Evolutionary conservation across 2,888 invertebrate genomes (phyloP).

Genomic region (Urechis unicinctus): DNA sequence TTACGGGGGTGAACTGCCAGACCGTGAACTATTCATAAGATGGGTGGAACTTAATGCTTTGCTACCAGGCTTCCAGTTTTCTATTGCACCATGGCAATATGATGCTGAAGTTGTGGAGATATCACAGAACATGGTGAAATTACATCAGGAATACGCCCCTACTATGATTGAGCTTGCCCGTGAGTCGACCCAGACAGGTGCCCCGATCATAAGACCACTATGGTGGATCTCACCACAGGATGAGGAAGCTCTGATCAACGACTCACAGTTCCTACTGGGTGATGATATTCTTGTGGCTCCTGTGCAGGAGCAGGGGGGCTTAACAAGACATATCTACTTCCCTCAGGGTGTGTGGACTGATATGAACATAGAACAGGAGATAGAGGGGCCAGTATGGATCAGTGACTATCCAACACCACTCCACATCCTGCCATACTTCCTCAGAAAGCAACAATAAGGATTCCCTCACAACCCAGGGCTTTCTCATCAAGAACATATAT

Average conservation of each 20-base stretch:
- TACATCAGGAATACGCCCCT: conserved; percentile 15
- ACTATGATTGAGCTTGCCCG: conserved; percentile 26
- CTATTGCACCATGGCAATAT: conserved; percentile 81
- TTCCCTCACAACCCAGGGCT: too few relatives aligned
- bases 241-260: conserved; percentile 66
- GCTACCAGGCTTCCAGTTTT: conserved; percentile 70
- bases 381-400: too few relatives aligned
- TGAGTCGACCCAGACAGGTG: conserved; percentile 30
- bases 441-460: too few relatives aligned
- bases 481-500: too few relatives aligned
- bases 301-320: background rate
- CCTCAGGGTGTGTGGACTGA: background rate
- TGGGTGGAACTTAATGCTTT: conserved; percentile 63
- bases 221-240: conserved; percentile 85
- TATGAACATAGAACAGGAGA: too few relatives aligned
- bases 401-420: too few relatives aligned
- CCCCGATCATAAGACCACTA: conserved; percentile 84
- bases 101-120: conserved; percentile 57
- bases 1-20: conserved; percentile 26
- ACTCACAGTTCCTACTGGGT: background rate
- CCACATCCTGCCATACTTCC: too few relatives aligned
- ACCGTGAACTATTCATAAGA: conserved; percentile 59
- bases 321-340: background rate
- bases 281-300: background rate
- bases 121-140: conserved; percentile 13